Percentiles rank a stretch among this genome's conserved stretches.
Conservation (phyloP, 2,113 vertebrate genomes). For the Trematocara macrostoma region DNA sequence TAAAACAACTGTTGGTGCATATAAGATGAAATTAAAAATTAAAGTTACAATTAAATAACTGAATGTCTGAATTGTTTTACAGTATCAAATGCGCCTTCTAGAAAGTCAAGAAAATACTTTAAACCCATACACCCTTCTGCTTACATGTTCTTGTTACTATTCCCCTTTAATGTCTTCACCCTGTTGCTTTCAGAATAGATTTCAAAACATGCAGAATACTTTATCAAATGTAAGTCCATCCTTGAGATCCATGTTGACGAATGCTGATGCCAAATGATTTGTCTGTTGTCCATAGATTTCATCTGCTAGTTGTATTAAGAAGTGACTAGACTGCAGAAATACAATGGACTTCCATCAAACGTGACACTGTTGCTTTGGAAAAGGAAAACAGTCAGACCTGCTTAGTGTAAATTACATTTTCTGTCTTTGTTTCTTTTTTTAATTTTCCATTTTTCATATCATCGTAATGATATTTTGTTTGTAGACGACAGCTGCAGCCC, state of each 20-base stretch:
- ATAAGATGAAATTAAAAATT: background rate
- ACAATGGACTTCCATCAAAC: background rate
- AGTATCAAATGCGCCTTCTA: background rate
- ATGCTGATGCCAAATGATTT: slow-evolving; percentile 15
- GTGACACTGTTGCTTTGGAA: slow-evolving; percentile 5
- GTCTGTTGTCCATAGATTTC: slow-evolving; percentile 12
- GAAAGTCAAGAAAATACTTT: background rate
- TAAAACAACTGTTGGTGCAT: background rate
- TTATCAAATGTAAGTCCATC: background rate
- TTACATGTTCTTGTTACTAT: background rate
- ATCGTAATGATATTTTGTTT: background rate
- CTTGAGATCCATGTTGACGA: background rate
- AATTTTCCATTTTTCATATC: slow-evolving; percentile 2
- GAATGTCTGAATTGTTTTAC: background rate
- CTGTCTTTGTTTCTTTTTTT: background rate
- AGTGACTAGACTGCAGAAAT: background rate
- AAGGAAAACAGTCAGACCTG: slow-evolving; percentile 1
- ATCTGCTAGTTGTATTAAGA: background rate
- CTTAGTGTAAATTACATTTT: slow-evolving; percentile 10
- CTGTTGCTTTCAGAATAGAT: background rate
- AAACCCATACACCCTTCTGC: background rate
- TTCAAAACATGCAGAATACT: background rate
- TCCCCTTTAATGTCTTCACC: background rate
- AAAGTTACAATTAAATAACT: background rate
- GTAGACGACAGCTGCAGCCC: slow-evolving; percentile 19